These are phyloP conservation scores for Paradisaea rubra DNA, from an alignment of 2,113 vertebrate genomes.

Conservation along the genomic window DNA sequence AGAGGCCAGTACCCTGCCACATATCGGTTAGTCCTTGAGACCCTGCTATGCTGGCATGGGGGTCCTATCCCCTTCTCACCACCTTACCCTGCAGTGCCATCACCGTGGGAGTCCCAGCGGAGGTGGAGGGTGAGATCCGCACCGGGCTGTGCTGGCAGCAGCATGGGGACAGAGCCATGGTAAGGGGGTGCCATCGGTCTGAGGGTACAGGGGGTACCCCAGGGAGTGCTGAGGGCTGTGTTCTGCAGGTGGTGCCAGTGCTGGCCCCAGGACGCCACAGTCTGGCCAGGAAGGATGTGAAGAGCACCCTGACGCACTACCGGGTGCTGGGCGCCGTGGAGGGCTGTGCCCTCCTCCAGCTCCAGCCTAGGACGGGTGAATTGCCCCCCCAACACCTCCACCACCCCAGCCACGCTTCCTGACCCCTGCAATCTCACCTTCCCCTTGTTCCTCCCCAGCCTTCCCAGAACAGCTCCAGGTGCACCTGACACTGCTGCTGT, in stretches of 20 bases:
- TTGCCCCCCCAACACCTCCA: neutral
- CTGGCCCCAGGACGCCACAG: constrained; percentile 41
- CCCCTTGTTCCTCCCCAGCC: constrained; percentile 4
- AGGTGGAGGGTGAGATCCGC: constrained; percentile 55
- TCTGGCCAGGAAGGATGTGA: constrained; percentile 62
- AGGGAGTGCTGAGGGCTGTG: neutral
- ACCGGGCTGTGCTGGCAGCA: constrained; percentile 47
- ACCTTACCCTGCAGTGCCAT: neutral
- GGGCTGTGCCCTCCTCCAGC: constrained; percentile 70
- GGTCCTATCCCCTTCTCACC: neutral
- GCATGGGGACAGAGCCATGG: neutral
- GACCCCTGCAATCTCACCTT: accelerated
- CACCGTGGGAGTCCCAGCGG: neutral
- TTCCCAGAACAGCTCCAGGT: constrained; percentile 68
- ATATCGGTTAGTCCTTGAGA: neutral
- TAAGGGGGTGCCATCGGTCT: neutral
- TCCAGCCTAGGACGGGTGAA: constrained; percentile 72
- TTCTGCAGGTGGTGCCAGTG: constrained; percentile 62
- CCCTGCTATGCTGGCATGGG: accelerated
- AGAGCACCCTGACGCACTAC: constrained; percentile 67
- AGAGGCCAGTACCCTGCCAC: neutral
- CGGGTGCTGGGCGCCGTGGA: constrained; percentile 26
- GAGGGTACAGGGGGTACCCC: neutral
- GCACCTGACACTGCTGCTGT: constrained; percentile 67
- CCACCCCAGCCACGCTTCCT: neutral